phyloP scores from a whole-genome alignment of 37 sponge, comb jelly and placozoan species.

The Halichondria panicea region DNA sequence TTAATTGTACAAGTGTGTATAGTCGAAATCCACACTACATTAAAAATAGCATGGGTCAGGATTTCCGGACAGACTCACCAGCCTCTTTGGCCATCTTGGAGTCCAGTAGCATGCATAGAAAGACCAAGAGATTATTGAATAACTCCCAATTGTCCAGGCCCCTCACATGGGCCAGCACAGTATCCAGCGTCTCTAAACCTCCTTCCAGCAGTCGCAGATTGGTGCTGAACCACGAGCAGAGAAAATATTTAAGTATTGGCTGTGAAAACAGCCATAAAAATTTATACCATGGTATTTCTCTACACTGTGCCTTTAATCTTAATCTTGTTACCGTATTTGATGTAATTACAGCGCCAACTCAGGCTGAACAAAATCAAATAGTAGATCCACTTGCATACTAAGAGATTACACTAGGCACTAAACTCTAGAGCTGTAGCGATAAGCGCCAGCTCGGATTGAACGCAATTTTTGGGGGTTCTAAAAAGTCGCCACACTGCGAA shows the following conservation, averaged over 20 bases:
- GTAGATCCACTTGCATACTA: no score
- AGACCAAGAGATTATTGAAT: constrained; percentile 38
- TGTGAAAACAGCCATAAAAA: neutral
- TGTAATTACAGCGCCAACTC: no score
- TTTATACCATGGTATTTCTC: no score
- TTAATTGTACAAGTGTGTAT: no score
- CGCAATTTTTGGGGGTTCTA: no score
- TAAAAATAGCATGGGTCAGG: neutral
- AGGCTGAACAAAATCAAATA: no score
- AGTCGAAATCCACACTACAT: neutral
- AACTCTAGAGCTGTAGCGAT: no score
- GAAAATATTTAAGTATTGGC: neutral
- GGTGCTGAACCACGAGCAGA: neutral
- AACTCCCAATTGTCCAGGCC: constrained; percentile 19
- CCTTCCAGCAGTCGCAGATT: constrained; percentile 19
- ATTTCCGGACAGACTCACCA: constrained; percentile 18
- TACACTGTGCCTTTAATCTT: no score
- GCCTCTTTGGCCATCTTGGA: constrained; percentile 16
- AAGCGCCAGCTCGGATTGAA: no score
- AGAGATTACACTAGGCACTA: no score
- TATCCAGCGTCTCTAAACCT: neutral
- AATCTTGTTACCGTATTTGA: no score
- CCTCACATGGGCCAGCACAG: constrained; percentile 15
- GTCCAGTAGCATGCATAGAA: constrained; percentile 56
- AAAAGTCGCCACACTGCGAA: no score